Evolutionary conservation across 2,113 vertebrate species (phyloP).

Genomic region (Ondatra zibethicus): DNA sequence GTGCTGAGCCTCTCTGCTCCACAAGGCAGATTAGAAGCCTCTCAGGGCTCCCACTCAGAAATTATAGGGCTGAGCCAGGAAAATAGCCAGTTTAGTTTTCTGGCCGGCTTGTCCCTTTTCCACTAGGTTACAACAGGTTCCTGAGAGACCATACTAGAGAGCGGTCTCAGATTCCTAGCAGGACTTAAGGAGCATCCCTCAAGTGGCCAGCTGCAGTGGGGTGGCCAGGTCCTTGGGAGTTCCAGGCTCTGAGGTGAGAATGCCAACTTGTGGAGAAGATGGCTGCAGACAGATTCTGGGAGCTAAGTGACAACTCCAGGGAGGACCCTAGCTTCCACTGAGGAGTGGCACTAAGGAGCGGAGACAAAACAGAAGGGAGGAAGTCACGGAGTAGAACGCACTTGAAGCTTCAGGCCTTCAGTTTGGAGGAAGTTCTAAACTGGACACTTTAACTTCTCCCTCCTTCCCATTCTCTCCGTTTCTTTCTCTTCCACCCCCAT

Average conservation of each 20-base stretch:
- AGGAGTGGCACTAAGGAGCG: neutral
- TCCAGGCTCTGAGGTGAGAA: neutral
- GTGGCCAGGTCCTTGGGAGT: neutral
- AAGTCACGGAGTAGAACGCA: neutral
- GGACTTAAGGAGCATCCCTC: slow-evolving; percentile 68
- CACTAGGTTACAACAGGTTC: slow-evolving; percentile 35
- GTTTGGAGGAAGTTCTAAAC: neutral
- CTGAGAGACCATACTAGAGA: slow-evolving; percentile 64
- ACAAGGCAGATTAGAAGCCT: neutral
- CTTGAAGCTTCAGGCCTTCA: neutral
- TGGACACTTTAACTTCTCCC: neutral
- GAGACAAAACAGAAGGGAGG: neutral
- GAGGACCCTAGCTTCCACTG: neutral
- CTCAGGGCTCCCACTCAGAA: slow-evolving; percentile 9
- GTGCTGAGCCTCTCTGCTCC: neutral
- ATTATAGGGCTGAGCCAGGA: slow-evolving; percentile 38
- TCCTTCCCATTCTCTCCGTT: neutral
- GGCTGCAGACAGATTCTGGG: neutral
- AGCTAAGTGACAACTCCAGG: neutral
- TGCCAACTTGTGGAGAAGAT: neutral
- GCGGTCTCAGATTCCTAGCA: slow-evolving; percentile 61
- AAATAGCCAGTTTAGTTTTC: slow-evolving; percentile 65
- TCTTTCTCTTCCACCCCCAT: neutral
- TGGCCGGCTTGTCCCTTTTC: neutral
- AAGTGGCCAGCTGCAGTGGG: slow-evolving; percentile 73